Base-by-base conservation (phyloP, 2,888 invertebrate genomes). In the Lepidochrysops patricia region DNA sequence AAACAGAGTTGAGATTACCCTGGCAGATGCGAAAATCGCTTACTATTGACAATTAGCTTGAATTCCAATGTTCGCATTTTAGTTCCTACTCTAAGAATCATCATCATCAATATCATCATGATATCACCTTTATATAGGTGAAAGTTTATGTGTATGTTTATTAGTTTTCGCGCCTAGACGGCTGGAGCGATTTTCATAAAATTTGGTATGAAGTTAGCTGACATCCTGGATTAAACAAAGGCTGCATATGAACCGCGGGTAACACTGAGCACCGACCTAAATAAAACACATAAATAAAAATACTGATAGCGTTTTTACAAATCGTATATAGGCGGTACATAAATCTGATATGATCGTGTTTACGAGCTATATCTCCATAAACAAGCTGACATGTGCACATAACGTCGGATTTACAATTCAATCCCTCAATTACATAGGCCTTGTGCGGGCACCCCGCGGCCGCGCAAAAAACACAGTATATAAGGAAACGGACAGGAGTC, bases 361-460 rank as follows among this genome's bases (percentile, higher is more conserved):
- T 54, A 54, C 29, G 19, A 32, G 13, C 32, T 54, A 54, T 54
- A 19, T 29, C 19, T 29, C 54, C 54, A 54, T 54, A 54, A 19
- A 32, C 54, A 60, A 57, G 60, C 60, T 63, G 56, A 64, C 60
- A 62, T 60, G 64, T 63, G 63, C 58, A 60, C 66, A 63, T 64
- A 66, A 57, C 58, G 62, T 62, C 50, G 49, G 61, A 75, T 77
- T 68, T 75, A 72, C 76, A 77, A 80, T 79, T 79, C 76, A 79
- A 79, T 75, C 67, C 68, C 64, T 66, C 68, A 71, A 75, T 77
- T 73, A 75, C 67, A 70, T 70, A 65, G 67, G 67, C 68, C 66
- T 66, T 69, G 65, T 67, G 66, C 57, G 63, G 73, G 71, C 76
- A 69, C 79, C 79, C 79, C 67, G 74, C 64, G 57, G 29, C 52